phyloP scores from a whole-genome alignment of 2,888 invertebrate species.

The Ommatoiulus sabulosus region DNA sequence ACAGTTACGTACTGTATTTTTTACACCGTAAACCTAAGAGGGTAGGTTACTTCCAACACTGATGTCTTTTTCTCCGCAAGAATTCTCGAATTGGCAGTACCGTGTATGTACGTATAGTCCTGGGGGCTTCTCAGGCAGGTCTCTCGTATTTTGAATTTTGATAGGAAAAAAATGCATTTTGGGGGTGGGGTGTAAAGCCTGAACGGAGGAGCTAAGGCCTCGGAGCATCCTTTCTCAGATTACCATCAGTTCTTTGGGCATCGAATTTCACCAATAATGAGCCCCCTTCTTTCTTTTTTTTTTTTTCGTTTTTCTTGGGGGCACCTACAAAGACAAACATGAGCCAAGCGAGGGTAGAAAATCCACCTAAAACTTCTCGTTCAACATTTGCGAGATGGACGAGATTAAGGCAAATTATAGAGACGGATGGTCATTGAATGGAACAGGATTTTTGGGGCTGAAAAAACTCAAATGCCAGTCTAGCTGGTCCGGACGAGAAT shows the following conservation, averaged over 20 bases:
- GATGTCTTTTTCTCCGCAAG: not conserved
- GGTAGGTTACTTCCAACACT: constrained; percentile 4
- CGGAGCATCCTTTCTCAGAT: constrained; percentile 55
- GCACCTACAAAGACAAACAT: constrained; percentile 28
- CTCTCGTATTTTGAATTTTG: not conserved
- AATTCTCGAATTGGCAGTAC: constrained; percentile 30
- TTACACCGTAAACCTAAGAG: too few relatives aligned
- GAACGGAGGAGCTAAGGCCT: constrained; percentile 45
- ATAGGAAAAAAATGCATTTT: not conserved
- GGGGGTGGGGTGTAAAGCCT: not conserved
- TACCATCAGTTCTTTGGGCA: constrained; percentile 53
- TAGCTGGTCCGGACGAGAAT: not conserved
- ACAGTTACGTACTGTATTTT: too few relatives aligned
- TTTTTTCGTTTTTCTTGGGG: constrained; percentile 27
- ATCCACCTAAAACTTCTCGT: not conserved
- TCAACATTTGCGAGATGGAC: not conserved
- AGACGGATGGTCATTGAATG: constrained; percentile 8
- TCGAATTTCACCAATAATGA: constrained; percentile 55
- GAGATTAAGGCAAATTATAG: constrained; percentile 21
- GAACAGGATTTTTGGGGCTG: not conserved
- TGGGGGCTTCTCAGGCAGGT: not conserved
- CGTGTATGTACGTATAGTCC: not conserved
- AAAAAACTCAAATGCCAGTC: not conserved
- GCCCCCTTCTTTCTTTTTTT: constrained; percentile 38
- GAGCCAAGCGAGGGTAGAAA: not conserved